These are phyloP conservation scores for Tenualosa thibaudeaui DNA, from an alignment of 2,797 vertebrate genomes.

Conservation along the genomic window DNA sequence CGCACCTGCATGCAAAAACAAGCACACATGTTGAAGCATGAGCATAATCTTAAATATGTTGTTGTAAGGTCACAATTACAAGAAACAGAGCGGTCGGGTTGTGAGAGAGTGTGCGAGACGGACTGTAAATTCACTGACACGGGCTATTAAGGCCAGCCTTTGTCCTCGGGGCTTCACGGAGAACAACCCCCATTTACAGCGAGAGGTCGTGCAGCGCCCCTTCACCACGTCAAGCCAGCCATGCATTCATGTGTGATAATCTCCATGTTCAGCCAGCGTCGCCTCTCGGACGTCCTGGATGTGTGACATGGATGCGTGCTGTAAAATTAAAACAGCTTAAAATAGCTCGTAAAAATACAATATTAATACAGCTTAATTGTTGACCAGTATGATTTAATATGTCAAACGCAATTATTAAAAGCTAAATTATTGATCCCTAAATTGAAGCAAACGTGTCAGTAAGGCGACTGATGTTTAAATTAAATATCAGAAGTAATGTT, in stretches of 20 bases:
- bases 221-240: background rate
- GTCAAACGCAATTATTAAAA: too few species aligned
- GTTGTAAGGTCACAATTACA: background rate
- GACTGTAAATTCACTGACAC: background rate
- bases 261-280: background rate
- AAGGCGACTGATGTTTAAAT: too few species aligned
- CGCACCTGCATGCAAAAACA: background rate
- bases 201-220: conserved; percentile 13
- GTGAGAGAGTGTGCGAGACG: background rate
- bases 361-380: background rate
- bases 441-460: too few species aligned
- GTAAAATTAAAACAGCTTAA: too few species aligned
- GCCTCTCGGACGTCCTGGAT: background rate
- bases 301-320: background rate
- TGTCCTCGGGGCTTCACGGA: background rate
- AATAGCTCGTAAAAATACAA: too few species aligned
- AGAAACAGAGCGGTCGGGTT: background rate
- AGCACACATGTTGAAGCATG: background rate
- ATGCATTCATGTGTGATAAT: conserved; percentile 17
- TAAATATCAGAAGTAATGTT: too few species aligned
- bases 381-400: background rate
- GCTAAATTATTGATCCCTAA: too few species aligned
- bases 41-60: background rate
- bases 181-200: conserved; percentile 17
- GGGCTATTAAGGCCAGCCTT: conserved; percentile 15